phyloP scores from a whole-genome alignment of 2,888 invertebrate genomes.

The Drosophila subsilvestris region DNA sequence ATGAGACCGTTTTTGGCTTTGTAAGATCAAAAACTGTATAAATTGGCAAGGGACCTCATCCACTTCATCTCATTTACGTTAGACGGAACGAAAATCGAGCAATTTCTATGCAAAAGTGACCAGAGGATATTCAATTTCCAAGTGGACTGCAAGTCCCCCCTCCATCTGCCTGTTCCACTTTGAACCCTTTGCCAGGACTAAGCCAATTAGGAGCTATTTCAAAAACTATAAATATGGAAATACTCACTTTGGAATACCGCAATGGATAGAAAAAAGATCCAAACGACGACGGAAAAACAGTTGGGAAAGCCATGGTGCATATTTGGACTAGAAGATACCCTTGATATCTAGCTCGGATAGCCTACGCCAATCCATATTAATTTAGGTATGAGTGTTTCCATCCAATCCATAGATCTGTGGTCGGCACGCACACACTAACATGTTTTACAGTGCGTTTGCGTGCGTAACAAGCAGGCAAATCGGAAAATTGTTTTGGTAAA shows the following conservation, averaged over 20 bases:
- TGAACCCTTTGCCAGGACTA: slow-evolving; percentile 15
- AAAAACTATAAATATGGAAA: slow-evolving; percentile 57
- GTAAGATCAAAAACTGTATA: not conserved
- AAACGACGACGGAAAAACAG: slow-evolving; percentile 12
- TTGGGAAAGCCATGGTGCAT: not conserved
- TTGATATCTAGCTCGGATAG: not conserved
- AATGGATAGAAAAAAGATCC: slow-evolving; percentile 17
- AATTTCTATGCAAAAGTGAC: slow-evolving; percentile 42
- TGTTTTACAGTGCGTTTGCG: too few relatives aligned
- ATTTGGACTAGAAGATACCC: not conserved
- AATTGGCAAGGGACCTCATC: slow-evolving; percentile 5
- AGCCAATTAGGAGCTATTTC: slow-evolving; percentile 58
- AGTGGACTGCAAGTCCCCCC: not conserved
- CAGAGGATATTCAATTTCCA: slow-evolving; percentile 27
- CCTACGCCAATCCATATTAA: too few relatives aligned
- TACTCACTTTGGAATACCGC: slow-evolving; percentile 48
- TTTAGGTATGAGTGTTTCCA: too few relatives aligned
- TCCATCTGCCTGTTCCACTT: not conserved
- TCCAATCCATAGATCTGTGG: too few relatives aligned
- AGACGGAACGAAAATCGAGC: slow-evolving; percentile 23
- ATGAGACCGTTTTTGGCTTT: not conserved
- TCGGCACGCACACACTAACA: too few relatives aligned
- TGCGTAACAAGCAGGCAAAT: too few relatives aligned
- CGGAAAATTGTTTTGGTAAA: too few relatives aligned
- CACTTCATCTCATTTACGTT: slow-evolving; percentile 3